A percentile compares a stretch with the other conserved stretches of the same genome.
Conservation (phyloP, 2,888 invertebrate species). For the Cordilura impudica region DNA sequence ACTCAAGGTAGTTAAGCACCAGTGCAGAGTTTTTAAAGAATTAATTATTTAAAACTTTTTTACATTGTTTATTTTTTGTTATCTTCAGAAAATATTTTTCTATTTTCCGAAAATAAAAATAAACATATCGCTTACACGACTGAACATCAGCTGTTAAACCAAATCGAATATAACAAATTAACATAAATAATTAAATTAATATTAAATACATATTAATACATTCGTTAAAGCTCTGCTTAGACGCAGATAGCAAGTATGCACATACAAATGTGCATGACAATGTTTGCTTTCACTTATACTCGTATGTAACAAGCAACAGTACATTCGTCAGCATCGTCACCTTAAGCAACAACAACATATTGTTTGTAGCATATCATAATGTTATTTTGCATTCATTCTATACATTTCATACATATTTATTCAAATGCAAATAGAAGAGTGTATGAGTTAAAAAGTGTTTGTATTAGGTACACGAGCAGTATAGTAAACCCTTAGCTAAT, state of each 20-base stretch:
- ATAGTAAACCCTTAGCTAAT: neutral
- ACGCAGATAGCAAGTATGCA: no score
- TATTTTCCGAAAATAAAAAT: neutral
- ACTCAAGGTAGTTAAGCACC: neutral
- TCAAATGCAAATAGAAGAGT: no score
- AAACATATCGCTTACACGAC: no score
- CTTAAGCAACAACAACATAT: neutral
- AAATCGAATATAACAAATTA: no score
- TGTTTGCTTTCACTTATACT: neutral
- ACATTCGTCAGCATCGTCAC: neutral
- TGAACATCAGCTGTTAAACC: no score
- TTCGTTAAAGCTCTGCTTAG: neutral
- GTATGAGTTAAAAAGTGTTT: no score
- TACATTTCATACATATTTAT: neutral
- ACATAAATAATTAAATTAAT: no score
- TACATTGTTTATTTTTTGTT: no score
- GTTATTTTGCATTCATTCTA: neutral
- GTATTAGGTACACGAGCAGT: neutral
- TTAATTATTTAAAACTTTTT: no score
- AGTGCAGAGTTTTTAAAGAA: no score
- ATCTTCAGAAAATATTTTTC: no score
- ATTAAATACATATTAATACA: no score
- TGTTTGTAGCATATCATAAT: neutral
- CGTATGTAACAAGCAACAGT: neutral
- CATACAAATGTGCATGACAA: neutral